Evolutionary conservation across 2,888 invertebrate species (phyloP), one percentile per base, ranked within the genome.

Genomic region (Lithophane leautieri): DNA sequence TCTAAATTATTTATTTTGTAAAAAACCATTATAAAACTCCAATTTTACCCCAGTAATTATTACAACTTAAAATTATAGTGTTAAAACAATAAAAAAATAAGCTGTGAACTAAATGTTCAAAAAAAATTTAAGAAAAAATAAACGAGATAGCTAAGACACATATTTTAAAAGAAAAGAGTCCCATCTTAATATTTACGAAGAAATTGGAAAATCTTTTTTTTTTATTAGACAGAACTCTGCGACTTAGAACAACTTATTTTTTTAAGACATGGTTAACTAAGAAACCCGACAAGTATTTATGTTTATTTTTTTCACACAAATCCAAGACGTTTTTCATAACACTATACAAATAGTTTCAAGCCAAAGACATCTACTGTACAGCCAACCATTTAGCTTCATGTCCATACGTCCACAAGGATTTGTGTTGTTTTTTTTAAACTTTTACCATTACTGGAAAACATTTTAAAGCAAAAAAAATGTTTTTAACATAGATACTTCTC

Each of bases 341-440:
- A 92, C 92, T 93, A 94, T 93, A 94, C 93, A 94, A 90, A 91
- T 89, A 91, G 87, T 86, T 89, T 92, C 92, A 95, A 95, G 95
- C 95, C 90, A 92, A 92, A 93, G 92, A 94, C 93, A 94, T 91
- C 94, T 95, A 95, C 94, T 94, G 91, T 95, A 95, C 95, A 95
- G 94, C 94, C 94, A 94, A 93, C 93, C 92, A 93, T 88, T 91
- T 93, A 95, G 93, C 92, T 91, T 90, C 88, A 86, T 86, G 73
- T 90, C 88, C 91, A 86, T 88, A 85, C 34, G 68, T 78, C 83
- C 74, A 7, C 14, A 0, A 42, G 69, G 85, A 81, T 84, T 81
- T 83, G 83, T 82, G 80, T n/a, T 50, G 2, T 25, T 47, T 52
- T 62, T 58, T 7, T 14, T 25, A 3, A 74, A 61, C 9, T 47